These are phyloP conservation scores for Nannoperca obscura DNA, from an alignment of 2,797 vertebrate species.

Conservation along the genomic window DNA sequence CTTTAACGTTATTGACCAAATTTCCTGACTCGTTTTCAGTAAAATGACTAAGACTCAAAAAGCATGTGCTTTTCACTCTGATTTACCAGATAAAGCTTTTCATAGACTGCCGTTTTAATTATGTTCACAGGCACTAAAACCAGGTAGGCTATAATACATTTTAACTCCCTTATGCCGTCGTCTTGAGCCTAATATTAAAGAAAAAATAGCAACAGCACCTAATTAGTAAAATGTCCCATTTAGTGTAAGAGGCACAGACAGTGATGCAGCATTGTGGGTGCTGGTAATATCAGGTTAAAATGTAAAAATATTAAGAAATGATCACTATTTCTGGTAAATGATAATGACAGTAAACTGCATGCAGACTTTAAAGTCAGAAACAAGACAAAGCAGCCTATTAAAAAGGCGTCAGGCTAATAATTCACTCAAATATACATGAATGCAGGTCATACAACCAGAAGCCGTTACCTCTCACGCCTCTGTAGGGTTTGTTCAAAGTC, in stretches of 20 bases:
- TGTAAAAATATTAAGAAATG: slow-evolving; percentile 18
- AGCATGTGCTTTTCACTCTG: slow-evolving; percentile 71
- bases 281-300: slow-evolving; percentile 1
- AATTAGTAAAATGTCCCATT: slow-evolving; percentile 61
- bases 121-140: slow-evolving; percentile 62
- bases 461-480: neutral
- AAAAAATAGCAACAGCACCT: slow-evolving; percentile 43
- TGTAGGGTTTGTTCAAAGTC: slow-evolving; percentile 60
- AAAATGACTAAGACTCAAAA: slow-evolving; percentile 73
- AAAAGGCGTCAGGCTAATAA: neutral
- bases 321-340: neutral
- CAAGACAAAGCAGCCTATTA: neutral
- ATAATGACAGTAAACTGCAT: neutral
- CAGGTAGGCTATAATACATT: slow-evolving; percentile 48
- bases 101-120: slow-evolving; percentile 65
- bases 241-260: slow-evolving; percentile 24
- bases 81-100: slow-evolving; percentile 79
- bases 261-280: slow-evolving; percentile 22
- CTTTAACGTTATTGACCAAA: slow-evolving; percentile 67
- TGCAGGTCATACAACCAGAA: slow-evolving; percentile 17
- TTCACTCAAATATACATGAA: slow-evolving; percentile 5
- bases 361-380: slow-evolving; percentile 1
- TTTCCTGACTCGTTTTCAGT: slow-evolving; percentile 63
- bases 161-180: slow-evolving; percentile 29
- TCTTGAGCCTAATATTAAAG: slow-evolving; percentile 27